Evolutionary conservation across 2,888 invertebrate species (phyloP), one percentile per base, ranked within the genome.

Genomic region (Hoplodrina ambigua): DNA sequence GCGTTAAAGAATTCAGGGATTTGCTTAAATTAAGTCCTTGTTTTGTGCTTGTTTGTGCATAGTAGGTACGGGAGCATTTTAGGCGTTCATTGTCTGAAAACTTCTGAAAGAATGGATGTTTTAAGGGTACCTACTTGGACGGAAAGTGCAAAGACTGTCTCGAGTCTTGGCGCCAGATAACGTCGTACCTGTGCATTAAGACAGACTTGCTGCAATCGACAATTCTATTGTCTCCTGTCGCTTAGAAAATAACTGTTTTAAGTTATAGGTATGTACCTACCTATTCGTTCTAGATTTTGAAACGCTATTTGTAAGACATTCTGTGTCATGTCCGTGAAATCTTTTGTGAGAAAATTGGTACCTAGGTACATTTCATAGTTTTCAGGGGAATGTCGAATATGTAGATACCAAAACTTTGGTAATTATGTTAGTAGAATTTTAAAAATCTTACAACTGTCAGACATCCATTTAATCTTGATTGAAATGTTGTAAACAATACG

Each of bases 71-170:
- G 11, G 11, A 49, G 41, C 37, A 10, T 55, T 72, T 44, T 11
- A 30, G 55, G 37, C 37, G 55, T 55, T 64, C 30, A 17, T n/a
- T 63, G 64, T 70, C 74, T 69, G 69, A 60, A 62, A 78, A 78
- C 61, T 74, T 78, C 30, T 50, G 56, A 68, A 64, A 65, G 52
- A 68, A 61, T 73, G 20, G 46, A n/a, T 44, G 50, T 60, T 73
- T 64, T 49, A 53, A 56, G 59, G 59, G 56, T 10, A 69, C n/a
- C n/a, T n/a, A n/a, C 56, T 73, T 59, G 4, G 10, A 15, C 46
- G 20, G 53, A 64, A 63, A 62, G 53, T 65, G 64, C 64, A 59
- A 61, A 65, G 17, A 66, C 11, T 4, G 52, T 44, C 37, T 15
- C 3, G 15, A 7, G 20, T 50, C 20, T 33, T 54, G 37, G 58